phyloP scores from a whole-genome alignment of 2,888 invertebrate species.

The Caenorhabditis sulstoni region DNA sequence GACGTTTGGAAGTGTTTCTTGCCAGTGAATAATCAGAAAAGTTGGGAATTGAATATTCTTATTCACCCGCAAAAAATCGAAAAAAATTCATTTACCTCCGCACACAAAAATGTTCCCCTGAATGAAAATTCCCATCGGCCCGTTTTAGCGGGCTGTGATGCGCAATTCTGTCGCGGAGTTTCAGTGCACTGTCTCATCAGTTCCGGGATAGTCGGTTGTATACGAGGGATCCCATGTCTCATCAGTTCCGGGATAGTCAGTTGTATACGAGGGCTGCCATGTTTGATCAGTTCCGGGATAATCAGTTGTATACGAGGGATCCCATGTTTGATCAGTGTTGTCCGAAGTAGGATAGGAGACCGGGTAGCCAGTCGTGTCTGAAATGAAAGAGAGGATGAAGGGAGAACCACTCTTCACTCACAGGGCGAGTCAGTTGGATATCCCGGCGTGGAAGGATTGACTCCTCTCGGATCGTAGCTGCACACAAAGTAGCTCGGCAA shows the following conservation, averaged over 20 bases:
- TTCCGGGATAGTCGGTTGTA: background rate
- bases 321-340: background rate
- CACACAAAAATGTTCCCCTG: too few species aligned
- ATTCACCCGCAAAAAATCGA: too few species aligned
- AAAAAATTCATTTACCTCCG: too few species aligned
- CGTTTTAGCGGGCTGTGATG: too few species aligned
- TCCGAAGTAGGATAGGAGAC: background rate
- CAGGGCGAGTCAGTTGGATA: background rate
- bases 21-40: too few species aligned
- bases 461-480: constrained; percentile 37
- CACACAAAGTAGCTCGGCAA: constrained; percentile 36
- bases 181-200: too few species aligned
- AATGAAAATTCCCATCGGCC: too few species aligned
- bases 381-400: background rate
- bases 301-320: background rate
- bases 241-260: background rate
- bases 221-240: background rate
- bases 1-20: too few species aligned
- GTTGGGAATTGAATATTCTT: too few species aligned
- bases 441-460: constrained; percentile 12
- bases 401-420: too few species aligned
- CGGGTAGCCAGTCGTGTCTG: too few species aligned
- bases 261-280: background rate
- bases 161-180: too few species aligned
- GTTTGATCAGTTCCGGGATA: background rate